A percentile compares a stretch with the other conserved stretches of the same genome.
These are phyloP conservation scores for Pyrochroa serraticornis DNA, from an alignment of 2,888 invertebrate genomes.

Conservation along the genomic window DNA sequence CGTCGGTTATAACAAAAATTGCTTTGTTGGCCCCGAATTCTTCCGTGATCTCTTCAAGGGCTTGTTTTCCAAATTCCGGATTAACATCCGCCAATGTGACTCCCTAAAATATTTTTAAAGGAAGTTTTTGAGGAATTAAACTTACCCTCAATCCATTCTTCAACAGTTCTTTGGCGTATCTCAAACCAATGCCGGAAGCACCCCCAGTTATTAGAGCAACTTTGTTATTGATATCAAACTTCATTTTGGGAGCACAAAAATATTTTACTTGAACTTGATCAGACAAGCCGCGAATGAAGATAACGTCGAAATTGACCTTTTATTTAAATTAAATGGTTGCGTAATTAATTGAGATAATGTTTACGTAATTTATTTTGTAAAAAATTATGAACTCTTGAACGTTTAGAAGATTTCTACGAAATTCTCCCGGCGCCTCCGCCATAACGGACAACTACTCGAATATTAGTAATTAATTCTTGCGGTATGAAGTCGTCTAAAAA, in stretches of 20 bases:
- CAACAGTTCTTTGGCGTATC: constrained; percentile 33
- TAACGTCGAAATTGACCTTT: too few relatives aligned
- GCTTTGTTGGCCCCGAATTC: constrained; percentile 70
- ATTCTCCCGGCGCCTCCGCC: too few relatives aligned
- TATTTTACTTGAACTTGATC: too few relatives aligned
- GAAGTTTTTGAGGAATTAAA: not conserved
- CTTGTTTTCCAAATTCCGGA: constrained; percentile 61
- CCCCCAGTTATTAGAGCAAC: constrained; percentile 42
- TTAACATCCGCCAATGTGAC: constrained; percentile 35
- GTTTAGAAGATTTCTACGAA: too few relatives aligned
- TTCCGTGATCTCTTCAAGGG: constrained; percentile 64
- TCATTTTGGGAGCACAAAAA: not conserved
- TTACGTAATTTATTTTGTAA: too few relatives aligned
- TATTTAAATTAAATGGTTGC: too few relatives aligned
- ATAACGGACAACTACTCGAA: too few relatives aligned
- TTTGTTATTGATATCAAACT: constrained; percentile 30
- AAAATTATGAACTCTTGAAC: too few relatives aligned
- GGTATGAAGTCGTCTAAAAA: too few relatives aligned
- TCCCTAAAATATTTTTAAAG: constrained; percentile 29
- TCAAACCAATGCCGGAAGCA: constrained; percentile 38
- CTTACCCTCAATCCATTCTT: constrained; percentile 33
- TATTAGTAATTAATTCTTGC: too few relatives aligned
- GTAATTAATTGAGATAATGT: too few relatives aligned
- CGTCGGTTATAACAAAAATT: constrained; percentile 71
- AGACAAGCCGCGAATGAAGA: too few relatives aligned